A percentile compares a stretch with the other conserved stretches of the same genome.
Evolutionary conservation across 2,888 invertebrate genomes (phyloP).

Genomic region (Nyleta sp.): DNA sequence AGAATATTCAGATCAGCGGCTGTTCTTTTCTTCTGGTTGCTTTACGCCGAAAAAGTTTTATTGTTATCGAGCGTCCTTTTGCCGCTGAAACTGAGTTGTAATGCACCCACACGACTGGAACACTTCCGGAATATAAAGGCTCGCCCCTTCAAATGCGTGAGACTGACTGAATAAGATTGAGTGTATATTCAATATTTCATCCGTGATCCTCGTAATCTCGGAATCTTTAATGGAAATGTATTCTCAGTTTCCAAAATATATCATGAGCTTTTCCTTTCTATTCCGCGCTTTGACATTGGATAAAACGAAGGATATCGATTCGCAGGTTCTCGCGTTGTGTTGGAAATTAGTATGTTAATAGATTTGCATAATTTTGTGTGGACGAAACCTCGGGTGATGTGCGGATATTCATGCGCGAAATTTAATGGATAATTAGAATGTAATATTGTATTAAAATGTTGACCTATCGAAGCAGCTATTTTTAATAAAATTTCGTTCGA

Average conservation of each 20-base stretch:
- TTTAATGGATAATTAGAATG: too few species aligned
- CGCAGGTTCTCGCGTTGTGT: neutral
- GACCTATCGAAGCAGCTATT: too few species aligned
- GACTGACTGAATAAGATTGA: slow-evolving; percentile 60
- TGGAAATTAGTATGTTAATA: too few species aligned
- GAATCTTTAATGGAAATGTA: slow-evolving; percentile 62
- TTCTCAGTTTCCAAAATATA: slow-evolving; percentile 54
- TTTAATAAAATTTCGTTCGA: too few species aligned
- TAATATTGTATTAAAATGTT: too few species aligned
- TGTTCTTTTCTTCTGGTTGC: slow-evolving; percentile 37
- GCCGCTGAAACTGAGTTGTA: slow-evolving; percentile 56
- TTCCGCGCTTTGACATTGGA: slow-evolving; percentile 27
- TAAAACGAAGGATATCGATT: slow-evolving; percentile 21
- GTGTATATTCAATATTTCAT: slow-evolving; percentile 65
- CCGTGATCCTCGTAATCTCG: slow-evolving; percentile 59
- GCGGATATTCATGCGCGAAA: too few species aligned
- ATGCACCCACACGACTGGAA: slow-evolving; percentile 57
- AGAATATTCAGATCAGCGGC: slow-evolving; percentile 45
- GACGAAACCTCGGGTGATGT: too few species aligned
- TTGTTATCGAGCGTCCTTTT: slow-evolving; percentile 54
- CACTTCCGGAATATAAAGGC: slow-evolving; percentile 62
- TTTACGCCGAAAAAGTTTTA: slow-evolving; percentile 50
- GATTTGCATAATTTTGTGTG: too few species aligned
- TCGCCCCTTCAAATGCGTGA: slow-evolving; percentile 51
- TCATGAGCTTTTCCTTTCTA: slow-evolving; percentile 56